Conservation (phyloP, 2,113 vertebrate genomes). For the Aythya baeri region DNA sequence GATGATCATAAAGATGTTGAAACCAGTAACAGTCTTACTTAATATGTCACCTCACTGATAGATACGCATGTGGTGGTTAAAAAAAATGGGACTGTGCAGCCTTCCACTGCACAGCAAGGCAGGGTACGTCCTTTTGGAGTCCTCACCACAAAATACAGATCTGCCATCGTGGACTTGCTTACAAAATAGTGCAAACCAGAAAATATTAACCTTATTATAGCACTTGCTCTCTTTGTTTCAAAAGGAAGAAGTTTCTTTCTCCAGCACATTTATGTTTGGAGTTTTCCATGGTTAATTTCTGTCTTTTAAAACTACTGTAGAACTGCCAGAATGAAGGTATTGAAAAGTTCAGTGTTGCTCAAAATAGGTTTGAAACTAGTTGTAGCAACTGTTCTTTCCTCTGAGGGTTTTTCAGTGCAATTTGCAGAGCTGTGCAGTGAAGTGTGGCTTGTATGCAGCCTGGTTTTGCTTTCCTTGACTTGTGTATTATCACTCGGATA, state of each 20-base stretch:
- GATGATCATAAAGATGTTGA: neutral
- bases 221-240: neutral
- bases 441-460: constrained; percentile 29
- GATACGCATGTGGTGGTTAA: neutral
- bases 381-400: neutral
- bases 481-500: neutral
- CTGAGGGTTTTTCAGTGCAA: neutral
- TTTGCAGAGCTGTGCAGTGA: constrained; percentile 48
- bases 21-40: neutral
- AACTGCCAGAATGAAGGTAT: constrained; percentile 30
- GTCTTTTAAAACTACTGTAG: constrained; percentile 17
- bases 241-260: neutral
- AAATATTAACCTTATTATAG: neutral
- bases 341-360: constrained; percentile 23
- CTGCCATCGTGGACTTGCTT: neutral
- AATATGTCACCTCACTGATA: neutral
- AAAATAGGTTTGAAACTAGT: constrained; percentile 6
- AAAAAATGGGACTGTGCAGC: neutral
- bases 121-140: neutral
- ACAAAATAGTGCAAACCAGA: neutral
- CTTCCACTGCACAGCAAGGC: neutral
- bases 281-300: constrained; percentile 23
- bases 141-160: neutral
- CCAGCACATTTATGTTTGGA: neutral
- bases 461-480: constrained; percentile 25